phyloP scores from a whole-genome alignment of 2,888 invertebrate genomes.

The Pachymerium ferrugineum region DNA sequence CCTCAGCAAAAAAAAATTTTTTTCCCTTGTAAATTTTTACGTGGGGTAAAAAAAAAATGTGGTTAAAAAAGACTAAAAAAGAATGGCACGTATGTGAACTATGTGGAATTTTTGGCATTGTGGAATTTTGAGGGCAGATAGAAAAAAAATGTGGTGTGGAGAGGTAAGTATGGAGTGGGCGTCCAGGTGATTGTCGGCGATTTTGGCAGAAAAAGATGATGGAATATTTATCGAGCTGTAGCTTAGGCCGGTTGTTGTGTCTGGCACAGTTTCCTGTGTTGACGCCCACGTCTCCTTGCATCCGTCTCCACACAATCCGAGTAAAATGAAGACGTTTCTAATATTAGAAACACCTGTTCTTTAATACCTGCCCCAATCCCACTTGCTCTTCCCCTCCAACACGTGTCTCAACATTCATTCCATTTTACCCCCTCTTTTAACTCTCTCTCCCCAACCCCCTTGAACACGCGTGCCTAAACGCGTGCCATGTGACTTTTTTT shows the following conservation, averaged over 20 bases:
- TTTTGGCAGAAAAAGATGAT: too few species aligned
- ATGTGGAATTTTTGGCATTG: too few species aligned
- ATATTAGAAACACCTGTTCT: slow-evolving; percentile 8
- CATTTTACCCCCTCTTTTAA: not conserved
- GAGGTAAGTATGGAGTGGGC: not conserved
- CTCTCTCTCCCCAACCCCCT: not conserved
- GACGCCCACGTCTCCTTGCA: not conserved
- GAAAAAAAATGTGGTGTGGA: too few species aligned
- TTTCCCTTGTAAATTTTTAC: too few species aligned
- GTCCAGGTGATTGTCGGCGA: too few species aligned
- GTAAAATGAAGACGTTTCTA: not conserved
- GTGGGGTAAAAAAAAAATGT: too few species aligned
- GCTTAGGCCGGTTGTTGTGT: not conserved
- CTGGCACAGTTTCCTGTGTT: slow-evolving; percentile 13
- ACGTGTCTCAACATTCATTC: not conserved
- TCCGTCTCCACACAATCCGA: not conserved
- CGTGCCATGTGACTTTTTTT: not conserved
- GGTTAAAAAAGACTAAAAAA: too few species aligned
- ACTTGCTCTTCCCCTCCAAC: not conserved
- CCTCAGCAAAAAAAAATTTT: too few species aligned
- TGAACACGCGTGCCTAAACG: not conserved
- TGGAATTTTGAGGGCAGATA: too few species aligned
- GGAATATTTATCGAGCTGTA: slow-evolving; percentile 1
- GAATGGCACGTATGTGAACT: too few species aligned
- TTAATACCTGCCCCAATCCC: not conserved